Evolutionary conservation across 2,797 vertebrate species (phyloP), one percentile per base, ranked within the genome.

Genomic region (Cyprinella venusta): DNA sequence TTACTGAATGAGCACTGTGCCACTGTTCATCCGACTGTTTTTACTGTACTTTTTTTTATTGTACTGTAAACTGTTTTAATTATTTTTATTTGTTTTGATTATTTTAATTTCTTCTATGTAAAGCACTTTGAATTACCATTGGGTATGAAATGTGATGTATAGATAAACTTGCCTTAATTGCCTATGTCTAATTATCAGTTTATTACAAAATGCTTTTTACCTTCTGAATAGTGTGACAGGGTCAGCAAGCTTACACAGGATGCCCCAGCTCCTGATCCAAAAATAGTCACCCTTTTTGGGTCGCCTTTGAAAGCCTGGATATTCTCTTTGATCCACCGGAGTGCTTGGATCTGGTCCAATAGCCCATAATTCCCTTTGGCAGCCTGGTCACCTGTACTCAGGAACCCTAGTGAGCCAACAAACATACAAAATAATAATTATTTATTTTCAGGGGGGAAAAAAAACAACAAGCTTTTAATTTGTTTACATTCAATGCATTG

Each of bases 141-240:
- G 33, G 5, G 33, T 33, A 33, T 33, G 33, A 33, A 33, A 33
- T 33, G 33, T 33, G 33, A 0, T 33, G 0, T 33, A 33, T 33
- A 33, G 5, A 33, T 33, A 33, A 33, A 33, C 33, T 33, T 33
- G 33, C 30, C 30, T 33, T 33, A 33, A 33, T 33, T 33, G 30
- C 30, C 3, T 3, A 4, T 7, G n/a, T 48, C 19, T 64, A 70
- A 71, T 52, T 45, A 42, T 33, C 24, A 21, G 42, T 74, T 3
- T 65, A 21, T 42, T 42, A 52, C 3, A 12, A 26, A 50, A 52
- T 42, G 15, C 2, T n/a, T 74, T 80, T 21, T 94, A 98, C 98
- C 98, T 96, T 99, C 98, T 56, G 98, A 98, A 88, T 99, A 98
- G 92, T 99, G 98, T 0, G 98, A 99, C n/a, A 99, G 93, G 33